Evolutionary conservation across 2,888 invertebrate genomes (phyloP), one percentile per base, ranked within the genome.

Genomic region (Chrysomela aeneicollis): DNA sequence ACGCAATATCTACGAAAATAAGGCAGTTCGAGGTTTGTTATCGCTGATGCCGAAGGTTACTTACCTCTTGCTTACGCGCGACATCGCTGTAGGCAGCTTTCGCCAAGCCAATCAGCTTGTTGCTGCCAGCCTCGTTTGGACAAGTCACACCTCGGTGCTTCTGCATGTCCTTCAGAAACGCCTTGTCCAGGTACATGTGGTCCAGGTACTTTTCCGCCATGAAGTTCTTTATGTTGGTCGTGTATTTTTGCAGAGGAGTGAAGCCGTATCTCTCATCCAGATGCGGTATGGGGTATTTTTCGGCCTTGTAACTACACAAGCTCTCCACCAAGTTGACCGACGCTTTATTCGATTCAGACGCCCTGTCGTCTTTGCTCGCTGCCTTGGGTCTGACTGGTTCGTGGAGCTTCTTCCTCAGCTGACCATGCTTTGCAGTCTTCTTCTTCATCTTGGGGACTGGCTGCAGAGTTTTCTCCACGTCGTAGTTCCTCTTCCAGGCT

Each of bases 171-270:
- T 81, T 78, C 26, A 85, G 66, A 65, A 84, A 85, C 21, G 78
- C 71, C 68, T 83, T 84, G 63, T 86, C 86, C 47, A 72, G 66
- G 37, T 81, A 81, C 73, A 85, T 76, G 4, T 71, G 69, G 17
- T 83, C 82, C 37, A 86, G 75, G 69, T 85, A 85, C 61, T 81
- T 80, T 58, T 78, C 78, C 0, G 83, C 82, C 76, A 84, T 78
- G 19, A 81, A 79, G 61, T 81, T 81, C 59, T 80, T 75, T 17
- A 82, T 79, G 58, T 83, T 82, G 1, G 74, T 77, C 0, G 82
- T 82, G 62, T 77, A 77, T n/a, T 74, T 70, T 67, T 82, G 82
- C 18, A 81, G 64, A 0, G 82, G 82, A 0, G n/a, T n/a, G 15
- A 37, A 58, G n/a, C 21, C 32, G 9, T 35, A 35, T 17, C 32